Evolutionary conservation across 2,113 vertebrate genomes (phyloP).

Genomic region (Salvelinus fontinalis): DNA sequence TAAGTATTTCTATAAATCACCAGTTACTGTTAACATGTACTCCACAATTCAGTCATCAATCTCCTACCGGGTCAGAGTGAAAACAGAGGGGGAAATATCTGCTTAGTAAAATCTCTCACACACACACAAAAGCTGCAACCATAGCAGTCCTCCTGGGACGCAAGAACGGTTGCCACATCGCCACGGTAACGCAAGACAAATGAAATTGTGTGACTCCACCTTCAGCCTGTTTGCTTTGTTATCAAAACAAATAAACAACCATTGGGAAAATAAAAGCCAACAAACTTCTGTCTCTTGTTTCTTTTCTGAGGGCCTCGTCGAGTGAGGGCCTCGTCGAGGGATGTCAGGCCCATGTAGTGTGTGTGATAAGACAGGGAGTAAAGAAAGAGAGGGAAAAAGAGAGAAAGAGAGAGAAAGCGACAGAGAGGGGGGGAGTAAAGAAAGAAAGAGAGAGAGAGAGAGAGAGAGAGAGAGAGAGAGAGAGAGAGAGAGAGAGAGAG

Average conservation of each 20-base stretch:
- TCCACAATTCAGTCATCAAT: slow-evolving; percentile 90
- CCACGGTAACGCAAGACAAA: slow-evolving; percentile 71
- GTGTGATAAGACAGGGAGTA: not conserved
- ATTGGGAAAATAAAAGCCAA: slow-evolving; percentile 45
- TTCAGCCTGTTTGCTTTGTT: slow-evolving; percentile 67
- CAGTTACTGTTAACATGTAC: slow-evolving; percentile 90
- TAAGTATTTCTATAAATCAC: slow-evolving; percentile 99
- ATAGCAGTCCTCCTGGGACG: slow-evolving; percentile 70
- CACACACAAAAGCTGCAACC: slow-evolving; percentile 60
- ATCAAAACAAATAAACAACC: slow-evolving; percentile 73
- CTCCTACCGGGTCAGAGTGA: slow-evolving; percentile 87
- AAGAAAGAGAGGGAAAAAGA: too few species aligned
- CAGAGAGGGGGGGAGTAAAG: too few species aligned
- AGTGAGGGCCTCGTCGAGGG: slow-evolving; percentile 6
- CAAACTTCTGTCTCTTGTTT: slow-evolving; percentile 45
- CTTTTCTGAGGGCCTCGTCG: slow-evolving; percentile 31
- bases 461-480: too few species aligned
- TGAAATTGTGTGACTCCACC: slow-evolving; percentile 73
- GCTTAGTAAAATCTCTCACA: slow-evolving; percentile 76
- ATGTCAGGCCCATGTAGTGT: slow-evolving; percentile 46
- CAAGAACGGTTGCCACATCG: slow-evolving; percentile 66
- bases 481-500: too few species aligned
- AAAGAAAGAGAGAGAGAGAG: not conserved
- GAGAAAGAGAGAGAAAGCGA: too few species aligned
- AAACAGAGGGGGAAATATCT: slow-evolving; percentile 87